A percentile compares a stretch with the other conserved stretches of the same genome.
Evolutionary conservation across 2,113 vertebrate species (phyloP).

Genomic region (Actenoides lindsayi): DNA sequence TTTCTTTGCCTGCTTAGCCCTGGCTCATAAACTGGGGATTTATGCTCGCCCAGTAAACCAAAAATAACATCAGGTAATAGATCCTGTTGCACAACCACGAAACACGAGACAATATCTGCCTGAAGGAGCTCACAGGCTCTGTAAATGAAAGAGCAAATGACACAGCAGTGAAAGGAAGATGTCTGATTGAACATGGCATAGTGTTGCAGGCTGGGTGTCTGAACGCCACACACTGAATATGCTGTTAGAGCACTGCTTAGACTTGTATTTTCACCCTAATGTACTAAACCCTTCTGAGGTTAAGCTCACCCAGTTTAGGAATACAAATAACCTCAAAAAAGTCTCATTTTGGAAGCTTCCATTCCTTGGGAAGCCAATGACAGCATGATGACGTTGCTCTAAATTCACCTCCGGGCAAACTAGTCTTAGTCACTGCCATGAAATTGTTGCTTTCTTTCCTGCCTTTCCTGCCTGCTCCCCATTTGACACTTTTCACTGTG

Average conservation of each 20-base stretch:
- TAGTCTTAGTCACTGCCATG: not conserved
- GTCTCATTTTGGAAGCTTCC: not conserved
- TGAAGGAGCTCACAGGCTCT: not conserved
- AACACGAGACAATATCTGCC: not conserved
- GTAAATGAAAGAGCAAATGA: not conserved
- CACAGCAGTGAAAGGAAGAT: not conserved
- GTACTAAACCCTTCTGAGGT: not conserved
- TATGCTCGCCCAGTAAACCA: not conserved
- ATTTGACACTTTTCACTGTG: not conserved
- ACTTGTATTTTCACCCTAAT: not conserved
- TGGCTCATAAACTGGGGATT: not conserved
- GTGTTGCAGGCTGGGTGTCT: not conserved
- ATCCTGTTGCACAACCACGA: not conserved
- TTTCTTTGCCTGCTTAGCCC: not conserved
- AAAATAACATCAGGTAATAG: not conserved
- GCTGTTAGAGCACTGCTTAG: not conserved
- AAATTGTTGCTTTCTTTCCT: not conserved
- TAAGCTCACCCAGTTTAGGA: not conserved
- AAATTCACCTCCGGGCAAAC: conserved; percentile 24
- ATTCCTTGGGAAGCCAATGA: not conserved
- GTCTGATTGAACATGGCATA: not conserved
- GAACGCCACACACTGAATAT: not conserved
- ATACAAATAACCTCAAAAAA: conserved; percentile 1
- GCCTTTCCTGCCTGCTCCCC: not conserved
- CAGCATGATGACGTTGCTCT: not conserved